Conservation (phyloP, 1,140 invertebrate species). For the Leucophenga varia region DNA sequence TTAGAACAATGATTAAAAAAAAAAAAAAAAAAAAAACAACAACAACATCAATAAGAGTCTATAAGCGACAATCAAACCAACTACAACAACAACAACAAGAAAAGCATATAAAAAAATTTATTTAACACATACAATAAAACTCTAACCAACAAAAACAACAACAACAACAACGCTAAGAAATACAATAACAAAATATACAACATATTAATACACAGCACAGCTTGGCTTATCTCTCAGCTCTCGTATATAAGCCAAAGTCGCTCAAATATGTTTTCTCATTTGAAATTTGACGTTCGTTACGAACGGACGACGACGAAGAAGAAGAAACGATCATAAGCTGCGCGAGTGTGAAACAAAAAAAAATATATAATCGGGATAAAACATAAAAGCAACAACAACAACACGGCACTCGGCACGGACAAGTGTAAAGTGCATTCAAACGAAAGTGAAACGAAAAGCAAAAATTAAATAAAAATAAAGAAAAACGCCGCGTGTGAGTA, state of each 20-base stretch:
- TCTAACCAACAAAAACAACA: neutral
- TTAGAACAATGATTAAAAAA: slow-evolving; percentile 12
- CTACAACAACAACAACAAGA: slow-evolving; percentile 19
- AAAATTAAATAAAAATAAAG: slow-evolving; percentile 1
- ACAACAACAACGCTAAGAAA: slow-evolving; percentile 9
- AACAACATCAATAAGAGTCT: slow-evolving; percentile 4
- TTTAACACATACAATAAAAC: slow-evolving; percentile 1
- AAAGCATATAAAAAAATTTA: slow-evolving; percentile 10
- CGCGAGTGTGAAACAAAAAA: neutral
- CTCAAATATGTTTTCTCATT: slow-evolving; percentile 50
- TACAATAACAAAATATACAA: neutral
- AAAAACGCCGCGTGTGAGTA: neutral
- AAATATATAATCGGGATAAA: too few relatives aligned
- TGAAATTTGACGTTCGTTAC: slow-evolving; percentile 51
- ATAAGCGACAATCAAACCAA: slow-evolving; percentile 1
- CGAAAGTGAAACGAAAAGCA: slow-evolving; percentile 19
- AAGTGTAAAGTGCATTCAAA: slow-evolving; percentile 23
- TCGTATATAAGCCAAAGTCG: slow-evolving; percentile 54
- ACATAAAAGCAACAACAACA: too few relatives aligned
- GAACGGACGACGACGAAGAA: slow-evolving; percentile 19
- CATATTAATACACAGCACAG: too few relatives aligned
- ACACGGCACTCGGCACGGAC: slow-evolving; percentile 18
- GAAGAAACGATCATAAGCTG: neutral
- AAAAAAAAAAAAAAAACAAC: slow-evolving; percentile 15
- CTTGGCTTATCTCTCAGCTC: slow-evolving; percentile 37